Conservation (phyloP, 1,140 invertebrate genomes). For the Bombus haemorrhoidalis region DNA sequence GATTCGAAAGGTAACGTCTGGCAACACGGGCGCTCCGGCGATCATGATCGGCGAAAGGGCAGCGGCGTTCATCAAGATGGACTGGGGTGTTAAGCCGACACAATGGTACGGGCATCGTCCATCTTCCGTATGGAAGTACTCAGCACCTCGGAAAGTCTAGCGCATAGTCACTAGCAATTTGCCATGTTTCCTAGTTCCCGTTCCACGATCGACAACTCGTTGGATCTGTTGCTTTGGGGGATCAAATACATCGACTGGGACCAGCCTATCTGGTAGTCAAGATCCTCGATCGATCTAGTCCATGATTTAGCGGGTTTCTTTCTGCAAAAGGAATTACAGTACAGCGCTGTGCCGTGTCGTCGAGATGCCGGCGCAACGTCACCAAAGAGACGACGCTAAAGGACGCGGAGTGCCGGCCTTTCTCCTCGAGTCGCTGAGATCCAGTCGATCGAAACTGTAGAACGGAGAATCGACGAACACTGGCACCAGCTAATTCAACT, state of each 20-base stretch:
- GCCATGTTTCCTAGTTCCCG: conserved; percentile 71
- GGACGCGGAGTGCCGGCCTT: conserved; percentile 18
- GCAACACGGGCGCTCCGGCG: conserved; percentile 82
- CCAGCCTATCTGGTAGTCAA: conserved; percentile 69
- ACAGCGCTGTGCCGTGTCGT: neutral
- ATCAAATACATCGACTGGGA: conserved; percentile 77
- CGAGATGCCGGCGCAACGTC: conserved; percentile 28
- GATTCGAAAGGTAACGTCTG: conserved; percentile 75
- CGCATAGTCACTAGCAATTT: conserved; percentile 65
- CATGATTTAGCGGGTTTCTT: conserved; percentile 37
- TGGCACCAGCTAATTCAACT: neutral
- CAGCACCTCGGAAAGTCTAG: conserved; percentile 24
- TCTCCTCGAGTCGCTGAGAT: conserved; percentile 30
- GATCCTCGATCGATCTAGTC: conserved; percentile 59
- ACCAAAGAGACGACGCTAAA: conserved; percentile 41
- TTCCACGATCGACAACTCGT: conserved; percentile 68
- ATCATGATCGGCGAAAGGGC: conserved; percentile 85
- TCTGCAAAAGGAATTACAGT: neutral
- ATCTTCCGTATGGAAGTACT: conserved; percentile 59
- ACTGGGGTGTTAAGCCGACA: conserved; percentile 73
- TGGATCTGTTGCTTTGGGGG: conserved; percentile 77
- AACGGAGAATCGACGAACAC: conserved; percentile 8
- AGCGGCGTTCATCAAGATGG: conserved; percentile 81
- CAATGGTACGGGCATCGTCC: conserved; percentile 73
- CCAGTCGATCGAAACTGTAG: conserved; percentile 7